Conservation (phyloP, 2,113 vertebrate species). For the Heterotis niloticus region DNA sequence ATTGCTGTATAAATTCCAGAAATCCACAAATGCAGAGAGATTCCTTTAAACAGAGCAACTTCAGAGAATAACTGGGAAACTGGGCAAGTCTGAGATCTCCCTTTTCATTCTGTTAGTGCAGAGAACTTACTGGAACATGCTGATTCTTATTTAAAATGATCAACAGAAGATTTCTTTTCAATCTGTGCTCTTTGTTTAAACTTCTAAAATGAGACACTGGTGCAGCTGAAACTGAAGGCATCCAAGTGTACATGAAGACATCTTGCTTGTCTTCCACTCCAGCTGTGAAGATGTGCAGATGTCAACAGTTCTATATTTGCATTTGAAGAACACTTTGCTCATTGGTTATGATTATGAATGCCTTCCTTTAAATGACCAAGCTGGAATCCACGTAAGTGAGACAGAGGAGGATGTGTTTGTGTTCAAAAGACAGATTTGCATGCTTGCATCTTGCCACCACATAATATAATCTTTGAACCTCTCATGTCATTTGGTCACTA, state of each 20-base stretch:
- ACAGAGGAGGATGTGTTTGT: too few species aligned
- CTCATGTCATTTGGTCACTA: too few species aligned
- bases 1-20: neutral
- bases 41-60: neutral
- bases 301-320: too few species aligned
- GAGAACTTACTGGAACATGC: slow-evolving; percentile 8
- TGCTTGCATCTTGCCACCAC: too few species aligned
- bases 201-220: neutral
- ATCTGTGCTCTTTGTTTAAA: neutral
- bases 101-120: neutral
- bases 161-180: neutral
- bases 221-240: slow-evolving; percentile 15
- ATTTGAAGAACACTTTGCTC: too few species aligned
- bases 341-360: too few species aligned
- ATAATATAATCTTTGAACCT: too few species aligned
- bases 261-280: neutral
- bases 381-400: too few species aligned
- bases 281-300: too few species aligned
- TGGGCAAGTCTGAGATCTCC: neutral
- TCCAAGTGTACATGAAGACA: neutral
- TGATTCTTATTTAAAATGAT: slow-evolving; percentile 17
- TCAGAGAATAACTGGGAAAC: neutral
- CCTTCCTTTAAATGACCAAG: too few species aligned
- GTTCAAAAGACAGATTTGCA: too few species aligned
- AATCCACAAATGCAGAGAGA: neutral